Evolutionary conservation across 2,888 invertebrate genomes (phyloP).

Genomic region (Halocaridina rubra): DNA sequence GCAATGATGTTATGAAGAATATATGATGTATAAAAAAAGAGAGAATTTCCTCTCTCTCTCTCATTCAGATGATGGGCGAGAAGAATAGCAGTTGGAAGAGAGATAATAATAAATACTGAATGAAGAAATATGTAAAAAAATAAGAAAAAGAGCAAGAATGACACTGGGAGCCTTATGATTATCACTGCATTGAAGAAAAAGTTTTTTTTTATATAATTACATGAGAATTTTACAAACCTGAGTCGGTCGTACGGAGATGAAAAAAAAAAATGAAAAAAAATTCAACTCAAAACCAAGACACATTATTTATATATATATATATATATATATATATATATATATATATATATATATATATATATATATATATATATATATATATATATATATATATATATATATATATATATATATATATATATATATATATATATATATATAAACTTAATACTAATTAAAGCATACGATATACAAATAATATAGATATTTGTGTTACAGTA

Average conservation of each 20-base stretch:
- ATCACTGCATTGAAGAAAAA: constrained; percentile 55
- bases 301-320: constrained; percentile 8
- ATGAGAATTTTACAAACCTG: constrained; percentile 55
- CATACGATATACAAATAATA: no score
- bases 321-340: constrained; percentile 11
- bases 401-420: background rate
- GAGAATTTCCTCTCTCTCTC: no score
- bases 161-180: constrained; percentile 48
- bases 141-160: no score
- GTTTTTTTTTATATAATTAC: constrained; percentile 55
- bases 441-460: no score
- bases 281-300: background rate
- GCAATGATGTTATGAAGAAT: no score
- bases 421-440: constrained; percentile 11
- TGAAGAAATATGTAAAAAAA: no score
- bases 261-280: no score
- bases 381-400: background rate
- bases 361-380: constrained; percentile 13
- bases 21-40: no score
- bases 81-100: no score
- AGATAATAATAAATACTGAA: no score
- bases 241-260: constrained; percentile 45
- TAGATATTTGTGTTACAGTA: no score
- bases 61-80: no score
- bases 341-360: background rate